These are phyloP conservation scores for Aleadryas rufinucha DNA, from an alignment of 2,113 vertebrate species.

Conservation along the genomic window DNA sequence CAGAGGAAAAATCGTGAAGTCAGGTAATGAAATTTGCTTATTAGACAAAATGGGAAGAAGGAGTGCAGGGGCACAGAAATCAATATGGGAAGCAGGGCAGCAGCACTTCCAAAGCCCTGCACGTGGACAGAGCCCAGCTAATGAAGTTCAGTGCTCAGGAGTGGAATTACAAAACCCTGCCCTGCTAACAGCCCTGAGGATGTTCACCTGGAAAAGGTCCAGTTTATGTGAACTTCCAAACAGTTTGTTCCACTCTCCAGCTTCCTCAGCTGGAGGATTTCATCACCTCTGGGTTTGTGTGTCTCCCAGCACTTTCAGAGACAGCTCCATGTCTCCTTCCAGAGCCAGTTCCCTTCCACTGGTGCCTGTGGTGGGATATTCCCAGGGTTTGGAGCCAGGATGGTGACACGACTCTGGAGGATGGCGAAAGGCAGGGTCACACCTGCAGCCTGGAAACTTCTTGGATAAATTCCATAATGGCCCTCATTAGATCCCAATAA, in stretches of 20 bases:
- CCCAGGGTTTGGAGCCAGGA: background rate
- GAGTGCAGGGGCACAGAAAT: slow-evolving; percentile 60
- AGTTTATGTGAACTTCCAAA: background rate
- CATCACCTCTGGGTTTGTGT: background rate
- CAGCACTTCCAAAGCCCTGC: background rate
- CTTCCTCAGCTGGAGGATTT: background rate
- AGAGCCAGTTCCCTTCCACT: background rate
- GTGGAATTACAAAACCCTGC: background rate
- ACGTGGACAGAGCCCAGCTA: background rate
- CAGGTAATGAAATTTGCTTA: slow-evolving; percentile 69
- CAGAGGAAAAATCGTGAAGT: slow-evolving; percentile 62
- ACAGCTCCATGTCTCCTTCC: fast-evolving
- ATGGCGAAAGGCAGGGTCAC: background rate
- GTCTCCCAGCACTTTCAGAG: background rate
- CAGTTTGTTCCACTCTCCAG: background rate
- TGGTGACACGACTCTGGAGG: background rate
- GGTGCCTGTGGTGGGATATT: too few species aligned
- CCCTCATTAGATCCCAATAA: too few species aligned
- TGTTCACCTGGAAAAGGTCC: background rate
- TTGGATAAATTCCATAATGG: background rate
- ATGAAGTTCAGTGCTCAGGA: slow-evolving; percentile 3
- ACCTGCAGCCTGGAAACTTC: background rate
- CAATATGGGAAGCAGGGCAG: slow-evolving; percentile 45
- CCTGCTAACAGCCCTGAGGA: background rate
- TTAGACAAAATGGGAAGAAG: slow-evolving; percentile 56